Evolutionary conservation across 2,888 invertebrate species (phyloP).

Genomic region (Lochmaea capreae): DNA sequence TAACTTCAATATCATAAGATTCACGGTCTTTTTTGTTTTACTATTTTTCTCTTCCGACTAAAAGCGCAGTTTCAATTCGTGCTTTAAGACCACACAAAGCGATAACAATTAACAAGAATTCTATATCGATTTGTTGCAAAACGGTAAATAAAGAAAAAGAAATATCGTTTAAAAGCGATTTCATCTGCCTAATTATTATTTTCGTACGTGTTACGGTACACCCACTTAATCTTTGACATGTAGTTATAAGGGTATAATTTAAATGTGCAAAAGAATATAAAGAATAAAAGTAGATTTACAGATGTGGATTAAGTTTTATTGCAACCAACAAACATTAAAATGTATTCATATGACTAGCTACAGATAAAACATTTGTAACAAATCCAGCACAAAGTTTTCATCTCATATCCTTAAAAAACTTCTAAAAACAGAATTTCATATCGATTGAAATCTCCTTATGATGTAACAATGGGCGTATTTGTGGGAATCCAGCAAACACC

Average conservation of each 20-base stretch:
- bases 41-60: constrained; percentile 48
- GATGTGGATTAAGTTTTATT: neutral
- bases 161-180: constrained; percentile 53
- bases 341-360: too few relatives aligned
- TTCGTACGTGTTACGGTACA: constrained; percentile 58
- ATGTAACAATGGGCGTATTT: too few relatives aligned
- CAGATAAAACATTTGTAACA: too few relatives aligned
- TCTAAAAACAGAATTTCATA: too few relatives aligned
- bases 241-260: constrained; percentile 53
- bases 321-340: neutral
- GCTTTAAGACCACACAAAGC: constrained; percentile 55
- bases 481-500: too few relatives aligned
- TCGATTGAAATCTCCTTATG: too few relatives aligned
- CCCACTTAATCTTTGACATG: constrained; percentile 58
- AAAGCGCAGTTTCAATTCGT: constrained; percentile 52
- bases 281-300: constrained; percentile 26
- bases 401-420: too few relatives aligned
- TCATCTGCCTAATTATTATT: constrained; percentile 58
- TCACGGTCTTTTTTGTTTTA: constrained; percentile 43
- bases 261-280: constrained; percentile 47
- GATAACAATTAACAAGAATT: constrained; percentile 58
- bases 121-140: constrained; percentile 54
- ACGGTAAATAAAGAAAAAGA: constrained; percentile 47
- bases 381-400: too few relatives aligned
- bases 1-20: constrained; percentile 43